Evolutionary conservation across 37 sponge, comb jelly and placozoan genomes (phyloP), one percentile per base, ranked within the genome.

Genomic region (Eunapius fragilis): DNA sequence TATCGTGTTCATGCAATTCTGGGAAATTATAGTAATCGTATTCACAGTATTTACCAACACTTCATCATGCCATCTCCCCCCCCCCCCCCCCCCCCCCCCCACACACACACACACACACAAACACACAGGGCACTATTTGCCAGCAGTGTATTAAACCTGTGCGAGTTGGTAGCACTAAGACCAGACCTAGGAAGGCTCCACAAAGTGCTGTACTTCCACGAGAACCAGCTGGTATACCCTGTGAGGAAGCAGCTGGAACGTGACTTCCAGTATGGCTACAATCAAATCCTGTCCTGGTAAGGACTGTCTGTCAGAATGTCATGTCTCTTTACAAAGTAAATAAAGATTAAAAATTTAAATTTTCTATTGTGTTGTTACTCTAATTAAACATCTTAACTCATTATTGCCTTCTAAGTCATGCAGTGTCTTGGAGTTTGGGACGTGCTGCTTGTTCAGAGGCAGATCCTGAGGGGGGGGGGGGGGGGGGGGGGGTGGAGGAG

Each of bases 191-290:
- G 38, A 22, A 23, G 7, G 17, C 75, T 91, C 5, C 78, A 87
- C 71, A 97, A 97, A 78, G 87, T 97, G 31, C 77, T 97, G 31
- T 97, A 97, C 34, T 97, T 97, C 70, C 97, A 97, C 84, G 97
- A 97, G 81, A 97, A 97, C 72, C 97, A 97, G 85, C 81, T 97
- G 68, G 83, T 93, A 0, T 97, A 97, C 68, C 97, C 97, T 7
- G 93, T 91, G 11, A 85, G 91, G 85, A 92, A 90, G 35, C 93
- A 88, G 34, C 86, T 84, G 38, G 95, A 97, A 25, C 77, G 95
- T 68, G 97, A 97, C 49, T 92, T 90, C 75, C 97, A 97, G 80
- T 91, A 87, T 86, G 97, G 97, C 71, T 97, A 97, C 92, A 91
- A 75, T 35, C 95, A 97, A 76, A 94, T 97, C n/a, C 79, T 94